Evolutionary conservation across 1,140 invertebrate species (phyloP).

Genomic region (Coptotermes formosanus): DNA sequence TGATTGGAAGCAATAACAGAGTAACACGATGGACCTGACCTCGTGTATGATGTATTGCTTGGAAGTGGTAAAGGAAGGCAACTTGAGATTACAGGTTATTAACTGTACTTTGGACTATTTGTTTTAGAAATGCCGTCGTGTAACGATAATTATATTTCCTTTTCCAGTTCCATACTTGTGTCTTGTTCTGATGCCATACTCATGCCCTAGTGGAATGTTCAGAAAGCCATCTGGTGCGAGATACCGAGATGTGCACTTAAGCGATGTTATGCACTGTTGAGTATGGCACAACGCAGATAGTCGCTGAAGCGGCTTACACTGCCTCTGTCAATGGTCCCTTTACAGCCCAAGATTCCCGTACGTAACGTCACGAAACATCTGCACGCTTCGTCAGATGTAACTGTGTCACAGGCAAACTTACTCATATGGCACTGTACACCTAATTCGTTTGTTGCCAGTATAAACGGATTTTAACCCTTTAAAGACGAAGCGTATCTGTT

Average conservation of each 20-base stretch:
- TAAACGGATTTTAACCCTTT: no score
- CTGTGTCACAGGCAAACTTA: no score
- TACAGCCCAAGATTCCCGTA: neutral
- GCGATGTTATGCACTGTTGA: neutral
- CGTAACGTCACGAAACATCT: neutral
- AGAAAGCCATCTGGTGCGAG: neutral
- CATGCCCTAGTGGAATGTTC: neutral
- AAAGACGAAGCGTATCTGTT: no score
- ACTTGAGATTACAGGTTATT: neutral
- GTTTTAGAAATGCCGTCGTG: neutral
- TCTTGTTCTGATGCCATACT: neutral
- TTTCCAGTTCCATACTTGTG: neutral
- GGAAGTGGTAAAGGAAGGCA: no score
- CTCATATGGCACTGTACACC: no score
- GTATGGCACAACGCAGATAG: neutral
- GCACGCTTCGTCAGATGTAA: neutral
- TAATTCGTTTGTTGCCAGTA: no score
- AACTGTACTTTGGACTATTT: neutral
- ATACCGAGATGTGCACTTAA: neutral
- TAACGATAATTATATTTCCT: neutral
- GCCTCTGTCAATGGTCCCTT: neutral
- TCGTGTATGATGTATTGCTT: no score
- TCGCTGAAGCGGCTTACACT: neutral
- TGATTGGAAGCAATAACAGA: no score
- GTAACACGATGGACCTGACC: no score